phyloP scores from a whole-genome alignment of 1,140 invertebrate species.

The Heterodera carotae region DNA sequence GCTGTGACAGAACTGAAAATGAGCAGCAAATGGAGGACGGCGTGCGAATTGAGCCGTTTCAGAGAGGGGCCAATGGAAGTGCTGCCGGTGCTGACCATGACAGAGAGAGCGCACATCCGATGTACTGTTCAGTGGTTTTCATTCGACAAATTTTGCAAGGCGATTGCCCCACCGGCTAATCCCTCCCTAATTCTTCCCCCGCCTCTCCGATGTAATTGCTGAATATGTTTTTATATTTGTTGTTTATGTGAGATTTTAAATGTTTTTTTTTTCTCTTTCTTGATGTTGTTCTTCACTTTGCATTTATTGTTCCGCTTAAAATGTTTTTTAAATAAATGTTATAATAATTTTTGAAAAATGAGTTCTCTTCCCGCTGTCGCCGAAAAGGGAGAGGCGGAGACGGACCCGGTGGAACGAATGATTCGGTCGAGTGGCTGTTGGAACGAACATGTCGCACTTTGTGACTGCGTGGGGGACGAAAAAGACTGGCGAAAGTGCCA shows the following conservation, averaged over 20 bases:
- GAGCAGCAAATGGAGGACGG: too few species aligned
- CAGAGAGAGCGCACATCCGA: background rate
- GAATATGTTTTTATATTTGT: background rate
- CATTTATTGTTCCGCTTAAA: too few species aligned
- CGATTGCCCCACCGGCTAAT: background rate
- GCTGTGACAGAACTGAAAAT: background rate
- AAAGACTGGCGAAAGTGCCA: constrained; percentile 25
- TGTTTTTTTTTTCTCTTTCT: background rate
- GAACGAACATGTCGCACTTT: constrained; percentile 18
- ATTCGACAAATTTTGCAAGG: background rate
- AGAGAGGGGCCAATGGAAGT: background rate
- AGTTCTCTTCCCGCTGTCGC: background rate
- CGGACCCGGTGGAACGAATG: constrained; percentile 22
- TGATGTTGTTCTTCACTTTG: too few species aligned
- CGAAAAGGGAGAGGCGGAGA: too few species aligned
- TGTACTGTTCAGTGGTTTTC: background rate
- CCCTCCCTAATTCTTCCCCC: too few species aligned
- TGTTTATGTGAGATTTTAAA: background rate
- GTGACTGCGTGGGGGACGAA: constrained; percentile 19
- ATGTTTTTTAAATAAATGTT: too few species aligned
- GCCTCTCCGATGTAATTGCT: background rate
- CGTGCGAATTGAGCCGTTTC: background rate
- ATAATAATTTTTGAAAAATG: background rate
- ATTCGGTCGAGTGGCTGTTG: constrained; percentile 22
- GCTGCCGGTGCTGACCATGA: background rate